A percentile compares a stretch with the other conserved stretches of the same genome.
Evolutionary conservation across 2,113 vertebrate species (phyloP).

Genomic region (Grammomys dolichurus): DNA sequence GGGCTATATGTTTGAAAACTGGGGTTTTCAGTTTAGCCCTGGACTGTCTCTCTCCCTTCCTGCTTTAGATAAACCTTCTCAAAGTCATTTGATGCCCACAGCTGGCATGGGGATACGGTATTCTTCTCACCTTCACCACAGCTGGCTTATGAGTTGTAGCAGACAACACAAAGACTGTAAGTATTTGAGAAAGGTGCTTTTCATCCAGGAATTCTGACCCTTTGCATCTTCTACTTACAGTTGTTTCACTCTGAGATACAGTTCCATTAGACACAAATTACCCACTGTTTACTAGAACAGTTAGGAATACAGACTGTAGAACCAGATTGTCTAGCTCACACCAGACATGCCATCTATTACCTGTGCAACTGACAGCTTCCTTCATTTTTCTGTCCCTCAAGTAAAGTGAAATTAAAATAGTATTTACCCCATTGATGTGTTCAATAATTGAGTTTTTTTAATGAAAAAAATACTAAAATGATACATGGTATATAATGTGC

Average conservation of each 20-base stretch:
- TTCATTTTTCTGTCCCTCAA: background rate
- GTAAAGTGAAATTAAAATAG: background rate
- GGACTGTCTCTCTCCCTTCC: background rate
- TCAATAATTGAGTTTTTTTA: background rate
- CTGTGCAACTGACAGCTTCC: background rate
- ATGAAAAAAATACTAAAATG: background rate
- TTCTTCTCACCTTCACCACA: slow-evolving; percentile 23
- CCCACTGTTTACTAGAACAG: background rate
- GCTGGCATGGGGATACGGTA: background rate
- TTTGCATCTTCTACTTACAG: slow-evolving; percentile 39
- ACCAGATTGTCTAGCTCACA: background rate
- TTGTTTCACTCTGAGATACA: background rate
- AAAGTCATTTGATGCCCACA: slow-evolving; percentile 27
- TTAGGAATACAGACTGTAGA: background rate
- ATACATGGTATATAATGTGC: background rate
- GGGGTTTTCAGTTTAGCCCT: background rate
- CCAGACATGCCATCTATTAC: background rate
- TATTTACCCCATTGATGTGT: background rate
- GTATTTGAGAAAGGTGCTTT: slow-evolving; percentile 10
- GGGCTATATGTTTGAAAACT: background rate
- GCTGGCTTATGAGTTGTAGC: background rate
- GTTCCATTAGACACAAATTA: background rate
- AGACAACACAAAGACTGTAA: background rate
- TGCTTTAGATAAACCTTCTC: background rate
- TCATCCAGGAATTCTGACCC: background rate